Evolutionary conservation across 64 coral and sea anemone genomes (phyloP).

Genomic region (Anthopleura sola): DNA sequence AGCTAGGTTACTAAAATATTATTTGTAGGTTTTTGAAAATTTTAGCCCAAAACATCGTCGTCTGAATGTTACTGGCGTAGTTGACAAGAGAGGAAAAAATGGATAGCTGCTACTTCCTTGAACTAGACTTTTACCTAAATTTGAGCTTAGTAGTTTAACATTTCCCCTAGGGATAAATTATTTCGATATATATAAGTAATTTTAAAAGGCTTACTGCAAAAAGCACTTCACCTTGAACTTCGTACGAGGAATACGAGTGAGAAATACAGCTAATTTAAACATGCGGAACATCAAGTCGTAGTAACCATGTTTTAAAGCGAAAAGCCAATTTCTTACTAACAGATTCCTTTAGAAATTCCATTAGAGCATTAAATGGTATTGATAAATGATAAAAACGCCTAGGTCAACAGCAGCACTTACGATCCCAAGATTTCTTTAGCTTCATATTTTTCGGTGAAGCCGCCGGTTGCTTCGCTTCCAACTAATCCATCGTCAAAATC

Average conservation of each 20-base stretch:
- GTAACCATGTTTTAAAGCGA: background rate
- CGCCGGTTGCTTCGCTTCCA: constrained; percentile 59
- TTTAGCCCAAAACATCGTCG: background rate
- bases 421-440: constrained; percentile 53
- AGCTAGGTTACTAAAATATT: too few relatives aligned
- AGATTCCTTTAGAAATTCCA: background rate
- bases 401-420: constrained; percentile 18
- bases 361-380: background rate
- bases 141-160: background rate
- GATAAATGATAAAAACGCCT: background rate
- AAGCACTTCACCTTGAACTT: background rate
- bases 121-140: background rate
- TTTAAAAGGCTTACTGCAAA: background rate
- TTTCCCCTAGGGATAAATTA: background rate
- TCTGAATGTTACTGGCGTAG: background rate
- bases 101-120: background rate
- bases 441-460: constrained; percentile 61
- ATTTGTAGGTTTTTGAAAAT: background rate
- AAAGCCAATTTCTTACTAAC: background rate
- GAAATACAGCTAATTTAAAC: background rate
- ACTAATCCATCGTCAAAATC: constrained; percentile 56
- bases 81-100: background rate
- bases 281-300: background rate
- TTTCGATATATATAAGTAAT: background rate
- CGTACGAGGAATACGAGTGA: background rate